Evolutionary conservation across 2,113 vertebrate genomes (phyloP).

Genomic region (Antechinus flavipes): DNA sequence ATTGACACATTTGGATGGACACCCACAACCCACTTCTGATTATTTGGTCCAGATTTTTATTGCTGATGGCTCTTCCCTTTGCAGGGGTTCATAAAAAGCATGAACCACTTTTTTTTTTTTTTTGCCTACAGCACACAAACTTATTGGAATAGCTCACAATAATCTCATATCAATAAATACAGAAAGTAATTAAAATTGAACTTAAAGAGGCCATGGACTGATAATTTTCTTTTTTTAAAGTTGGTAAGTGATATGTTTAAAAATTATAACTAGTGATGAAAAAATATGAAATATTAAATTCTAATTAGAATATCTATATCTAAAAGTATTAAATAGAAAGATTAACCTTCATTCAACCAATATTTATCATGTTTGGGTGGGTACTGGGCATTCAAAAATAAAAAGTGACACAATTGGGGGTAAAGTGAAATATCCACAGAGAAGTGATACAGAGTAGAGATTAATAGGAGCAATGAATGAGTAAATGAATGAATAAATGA

Average conservation of each 20-base stretch:
- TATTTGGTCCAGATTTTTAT: not conserved
- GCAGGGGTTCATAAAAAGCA: constrained; percentile 44
- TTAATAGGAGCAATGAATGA: not conserved
- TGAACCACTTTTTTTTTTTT: constrained; percentile 32
- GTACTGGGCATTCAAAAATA: not conserved
- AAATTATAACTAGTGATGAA: constrained; percentile 54
- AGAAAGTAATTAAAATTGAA: constrained; percentile 62
- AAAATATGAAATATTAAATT: constrained; percentile 54
- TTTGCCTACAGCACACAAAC: constrained; percentile 39
- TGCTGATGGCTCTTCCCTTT: constrained; percentile 46
- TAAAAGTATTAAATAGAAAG: constrained; percentile 30
- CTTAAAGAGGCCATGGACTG: constrained; percentile 53
- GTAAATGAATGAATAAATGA: not conserved
- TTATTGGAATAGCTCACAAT: constrained; percentile 50
- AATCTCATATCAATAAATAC: constrained; percentile 42
- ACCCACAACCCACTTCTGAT: constrained; percentile 29
- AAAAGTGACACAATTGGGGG: not conserved
- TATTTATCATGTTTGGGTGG: not conserved
- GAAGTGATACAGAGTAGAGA: not conserved
- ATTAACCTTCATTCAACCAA: not conserved
- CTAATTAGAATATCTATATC: constrained; percentile 38
- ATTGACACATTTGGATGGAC: constrained; percentile 10
- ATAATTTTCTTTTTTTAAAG: constrained; percentile 41
- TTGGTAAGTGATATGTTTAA: constrained; percentile 46
- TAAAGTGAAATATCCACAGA: not conserved